phyloP scores from a whole-genome alignment of 2,888 invertebrate species.

The Dexiosoma caninum region DNA sequence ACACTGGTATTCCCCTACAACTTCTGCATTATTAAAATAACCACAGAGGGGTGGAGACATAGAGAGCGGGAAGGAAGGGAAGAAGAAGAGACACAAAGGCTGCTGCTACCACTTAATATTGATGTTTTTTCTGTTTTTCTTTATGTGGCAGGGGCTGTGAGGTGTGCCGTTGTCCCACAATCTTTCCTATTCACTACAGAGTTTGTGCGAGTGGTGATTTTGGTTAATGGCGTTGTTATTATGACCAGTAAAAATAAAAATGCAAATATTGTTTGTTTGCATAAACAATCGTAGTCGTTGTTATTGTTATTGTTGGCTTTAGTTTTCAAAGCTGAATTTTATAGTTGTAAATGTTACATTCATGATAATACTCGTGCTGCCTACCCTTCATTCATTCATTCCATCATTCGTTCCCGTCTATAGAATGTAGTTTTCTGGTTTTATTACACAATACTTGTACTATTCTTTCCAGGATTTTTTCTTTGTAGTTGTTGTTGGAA shows the following conservation, averaged over 20 bases:
- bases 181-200: not conserved
- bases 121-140: no score
- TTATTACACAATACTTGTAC: conserved; percentile 12
- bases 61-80: no score
- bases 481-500: conserved; percentile 4
- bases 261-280: conserved; percentile 57
- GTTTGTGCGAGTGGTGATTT: not conserved
- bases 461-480: conserved; percentile 28
- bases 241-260: conserved; percentile 58
- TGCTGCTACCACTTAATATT: not conserved
- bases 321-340: conserved; percentile 1
- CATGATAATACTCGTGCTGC: conserved; percentile 3
- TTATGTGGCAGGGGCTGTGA: no score
- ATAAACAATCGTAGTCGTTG: conserved; percentile 37
- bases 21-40: not conserved
- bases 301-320: not conserved
- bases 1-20: not conserved
- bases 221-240: conserved; percentile 44
- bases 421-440: conserved; percentile 44
- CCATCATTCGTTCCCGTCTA: conserved; percentile 1
- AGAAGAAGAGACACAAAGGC: not conserved
- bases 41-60: not conserved
- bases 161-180: not conserved
- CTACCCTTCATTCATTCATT: not conserved
- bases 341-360: conserved; percentile 24